phyloP scores from a whole-genome alignment of 2,888 invertebrate species.

The Mamestra brassicae region DNA sequence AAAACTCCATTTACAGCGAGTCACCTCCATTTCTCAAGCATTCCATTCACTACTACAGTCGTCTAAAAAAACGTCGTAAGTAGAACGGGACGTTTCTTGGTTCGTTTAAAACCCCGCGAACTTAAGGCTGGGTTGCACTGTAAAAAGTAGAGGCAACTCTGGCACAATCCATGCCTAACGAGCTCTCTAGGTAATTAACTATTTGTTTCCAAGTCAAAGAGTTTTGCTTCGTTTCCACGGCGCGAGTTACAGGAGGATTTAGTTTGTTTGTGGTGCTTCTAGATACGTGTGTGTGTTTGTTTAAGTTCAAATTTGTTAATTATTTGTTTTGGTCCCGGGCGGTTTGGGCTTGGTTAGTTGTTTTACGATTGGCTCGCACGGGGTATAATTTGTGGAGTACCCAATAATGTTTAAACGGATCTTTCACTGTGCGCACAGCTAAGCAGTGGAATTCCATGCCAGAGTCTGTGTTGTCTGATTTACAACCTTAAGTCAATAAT shows the following conservation, averaged over 20 bases:
- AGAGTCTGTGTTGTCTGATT: too few species aligned
- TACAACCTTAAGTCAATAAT: too few species aligned
- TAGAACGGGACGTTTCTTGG: constrained; percentile 62
- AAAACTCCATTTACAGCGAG: constrained; percentile 32
- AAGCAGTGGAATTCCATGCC: too few species aligned
- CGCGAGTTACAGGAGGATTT: constrained; percentile 53
- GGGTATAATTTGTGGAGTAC: too few species aligned
- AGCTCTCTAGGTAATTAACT: constrained; percentile 88
- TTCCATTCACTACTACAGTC: constrained; percentile 52
- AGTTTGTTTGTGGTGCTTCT: constrained; percentile 18
- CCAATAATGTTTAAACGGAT: too few species aligned
- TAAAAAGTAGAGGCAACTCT: constrained; percentile 71
- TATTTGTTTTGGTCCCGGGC: constrained; percentile 3
- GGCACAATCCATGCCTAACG: constrained; percentile 86
- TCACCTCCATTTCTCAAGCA: constrained; percentile 61
- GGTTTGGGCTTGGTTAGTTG: background rate
- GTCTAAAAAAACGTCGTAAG: constrained; percentile 59
- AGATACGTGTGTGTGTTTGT: constrained; percentile 17
- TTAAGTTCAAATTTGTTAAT: constrained; percentile 4
- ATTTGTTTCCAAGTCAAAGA: constrained; percentile 88
- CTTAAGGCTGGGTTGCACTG: constrained; percentile 66
- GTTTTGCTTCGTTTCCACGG: constrained; percentile 73
- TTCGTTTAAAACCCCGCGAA: constrained; percentile 64
- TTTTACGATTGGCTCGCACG: background rate
- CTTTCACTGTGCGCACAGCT: too few species aligned